These are phyloP conservation scores for Odontomyia ornata DNA, from an alignment of 2,888 invertebrate species.

Conservation along the genomic window DNA sequence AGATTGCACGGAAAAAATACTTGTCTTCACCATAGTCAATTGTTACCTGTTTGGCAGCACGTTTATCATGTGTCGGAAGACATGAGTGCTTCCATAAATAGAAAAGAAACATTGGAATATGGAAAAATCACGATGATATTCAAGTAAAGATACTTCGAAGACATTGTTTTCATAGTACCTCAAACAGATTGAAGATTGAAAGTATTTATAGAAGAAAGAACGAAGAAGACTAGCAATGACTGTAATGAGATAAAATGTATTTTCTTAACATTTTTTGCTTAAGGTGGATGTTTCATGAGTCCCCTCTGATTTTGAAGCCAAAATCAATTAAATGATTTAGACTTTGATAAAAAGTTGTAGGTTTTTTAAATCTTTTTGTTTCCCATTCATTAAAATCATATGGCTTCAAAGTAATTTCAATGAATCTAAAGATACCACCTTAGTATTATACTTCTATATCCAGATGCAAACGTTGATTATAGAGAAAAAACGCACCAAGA, in stretches of 20 bases:
- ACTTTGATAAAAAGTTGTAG: background rate
- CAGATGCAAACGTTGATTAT: background rate
- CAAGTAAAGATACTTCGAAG: background rate
- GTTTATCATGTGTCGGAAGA: slow-evolving; percentile 30
- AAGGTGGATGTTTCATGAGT: background rate
- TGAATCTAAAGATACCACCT: background rate
- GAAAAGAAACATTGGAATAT: slow-evolving; percentile 19
- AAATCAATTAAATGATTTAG: too few relatives aligned
- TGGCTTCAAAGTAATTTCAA: too few relatives aligned
- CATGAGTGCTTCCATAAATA: slow-evolving; percentile 28
- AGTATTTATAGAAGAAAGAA: slow-evolving; percentile 8
- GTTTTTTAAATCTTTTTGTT: too few relatives aligned
- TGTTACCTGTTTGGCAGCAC: slow-evolving; percentile 39
- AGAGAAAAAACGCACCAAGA: background rate
- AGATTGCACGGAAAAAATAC: slow-evolving; percentile 16
- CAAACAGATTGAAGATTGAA: slow-evolving; percentile 34
- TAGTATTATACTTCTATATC: background rate
- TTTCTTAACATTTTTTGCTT: background rate
- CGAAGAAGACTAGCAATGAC: background rate
- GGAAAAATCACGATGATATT: background rate
- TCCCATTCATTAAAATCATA: too few relatives aligned
- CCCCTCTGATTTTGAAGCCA: background rate
- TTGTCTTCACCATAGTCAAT: slow-evolving; percentile 2
- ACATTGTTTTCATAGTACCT: slow-evolving; percentile 30
- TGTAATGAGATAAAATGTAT: background rate